Conservation (phyloP, 1,140 invertebrate genomes). For the Babylonia areolata region DNA sequence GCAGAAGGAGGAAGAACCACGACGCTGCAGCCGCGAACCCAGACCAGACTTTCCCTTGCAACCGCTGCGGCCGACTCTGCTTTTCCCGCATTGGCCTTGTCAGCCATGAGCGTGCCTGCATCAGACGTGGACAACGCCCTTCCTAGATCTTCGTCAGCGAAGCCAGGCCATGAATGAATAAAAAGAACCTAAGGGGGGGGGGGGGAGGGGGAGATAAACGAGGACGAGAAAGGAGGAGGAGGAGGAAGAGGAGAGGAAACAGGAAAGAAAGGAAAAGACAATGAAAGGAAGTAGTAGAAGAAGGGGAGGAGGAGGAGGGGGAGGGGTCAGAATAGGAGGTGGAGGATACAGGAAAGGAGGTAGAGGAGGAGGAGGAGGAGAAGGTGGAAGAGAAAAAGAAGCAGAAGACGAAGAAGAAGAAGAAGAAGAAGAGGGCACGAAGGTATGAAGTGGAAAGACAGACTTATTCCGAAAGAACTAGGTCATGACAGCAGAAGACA, state of each 20-base stretch:
- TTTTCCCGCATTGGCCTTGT: too few species aligned
- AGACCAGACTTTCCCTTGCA: too few species aligned
- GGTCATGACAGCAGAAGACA: background rate
- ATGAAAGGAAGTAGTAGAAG: background rate
- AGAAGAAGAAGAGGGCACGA: background rate
- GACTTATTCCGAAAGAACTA: background rate
- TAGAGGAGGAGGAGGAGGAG: background rate
- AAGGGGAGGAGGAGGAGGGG: background rate
- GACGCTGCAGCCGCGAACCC: too few species aligned
- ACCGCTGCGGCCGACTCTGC: too few species aligned
- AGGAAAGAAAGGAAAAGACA: background rate
- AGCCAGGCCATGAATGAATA: too few species aligned
- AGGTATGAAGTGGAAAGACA: background rate
- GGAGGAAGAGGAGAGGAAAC: background rate
- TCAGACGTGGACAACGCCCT: too few species aligned
- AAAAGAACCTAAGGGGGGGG: too few species aligned
- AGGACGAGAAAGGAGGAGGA: background rate
- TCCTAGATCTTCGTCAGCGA: too few species aligned
- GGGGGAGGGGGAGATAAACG: background rate
- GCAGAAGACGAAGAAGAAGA: background rate
- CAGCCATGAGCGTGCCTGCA: too few species aligned
- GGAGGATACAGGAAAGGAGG: background rate
- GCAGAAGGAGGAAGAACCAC: too few species aligned
- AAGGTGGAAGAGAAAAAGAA: background rate
- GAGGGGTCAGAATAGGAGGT: too few species aligned